Percentiles rank a stretch among this genome's conserved stretches.
phyloP scores from a whole-genome alignment of 2,888 invertebrate species.

The Netelia inedita region DNA sequence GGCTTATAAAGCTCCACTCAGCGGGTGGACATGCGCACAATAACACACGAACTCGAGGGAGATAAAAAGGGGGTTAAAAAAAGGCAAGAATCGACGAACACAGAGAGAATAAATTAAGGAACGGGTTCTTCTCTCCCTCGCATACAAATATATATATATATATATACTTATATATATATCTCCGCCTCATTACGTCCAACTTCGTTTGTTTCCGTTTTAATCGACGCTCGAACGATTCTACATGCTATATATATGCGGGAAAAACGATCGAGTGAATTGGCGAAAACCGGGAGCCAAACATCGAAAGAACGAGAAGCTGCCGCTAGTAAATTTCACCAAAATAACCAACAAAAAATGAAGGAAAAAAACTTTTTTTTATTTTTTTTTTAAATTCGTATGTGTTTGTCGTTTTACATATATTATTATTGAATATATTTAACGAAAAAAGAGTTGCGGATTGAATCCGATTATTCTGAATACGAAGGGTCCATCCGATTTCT shows the following conservation, averaged over 20 bases:
- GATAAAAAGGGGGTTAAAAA: constrained; percentile 38
- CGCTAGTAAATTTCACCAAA: constrained; percentile 27
- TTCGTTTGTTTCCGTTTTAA: constrained; percentile 83
- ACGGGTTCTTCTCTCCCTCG: constrained; percentile 80
- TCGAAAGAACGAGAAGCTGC: constrained; percentile 37
- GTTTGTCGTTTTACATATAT: background rate
- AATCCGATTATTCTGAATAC: constrained; percentile 33
- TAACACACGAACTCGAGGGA: constrained; percentile 38
- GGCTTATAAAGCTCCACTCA: constrained; percentile 40
- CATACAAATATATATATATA: constrained; percentile 71
- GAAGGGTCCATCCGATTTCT: constrained; percentile 31
- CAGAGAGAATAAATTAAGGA: constrained; percentile 82
- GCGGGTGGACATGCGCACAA: constrained; percentile 52
- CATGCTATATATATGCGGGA: constrained; percentile 14
- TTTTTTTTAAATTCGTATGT: background rate
- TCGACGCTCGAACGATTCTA: constrained; percentile 68
- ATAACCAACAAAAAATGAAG: constrained; percentile 5
- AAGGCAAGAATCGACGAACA: constrained; percentile 62
- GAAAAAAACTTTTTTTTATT: background rate
- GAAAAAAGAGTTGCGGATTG: constrained; percentile 17
- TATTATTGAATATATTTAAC: constrained; percentile 14
- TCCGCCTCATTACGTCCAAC: constrained; percentile 80
- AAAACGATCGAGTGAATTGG: constrained; percentile 40
- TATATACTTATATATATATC: background rate
- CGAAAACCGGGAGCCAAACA: constrained; percentile 56